A percentile compares a stretch with the other conserved stretches of the same genome.
phyloP scores from a whole-genome alignment of 30 jellyfish, hydroid and myxozoan genomes.

The Sanderia malayensis region DNA sequence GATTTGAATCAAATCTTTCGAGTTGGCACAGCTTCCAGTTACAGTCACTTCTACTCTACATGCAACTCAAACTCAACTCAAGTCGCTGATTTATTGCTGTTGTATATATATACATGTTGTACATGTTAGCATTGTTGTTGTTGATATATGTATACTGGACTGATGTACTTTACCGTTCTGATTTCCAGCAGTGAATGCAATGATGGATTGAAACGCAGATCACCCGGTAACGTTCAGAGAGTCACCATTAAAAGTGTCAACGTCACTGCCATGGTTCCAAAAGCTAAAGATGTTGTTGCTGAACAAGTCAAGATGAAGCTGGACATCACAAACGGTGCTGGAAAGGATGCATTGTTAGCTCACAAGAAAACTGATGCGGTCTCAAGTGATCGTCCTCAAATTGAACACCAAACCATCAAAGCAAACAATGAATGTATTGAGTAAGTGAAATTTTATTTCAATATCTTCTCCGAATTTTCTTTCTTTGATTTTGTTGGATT shows the following conservation, averaged over 20 bases:
- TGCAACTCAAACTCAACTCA: no score
- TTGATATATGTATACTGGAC: no score
- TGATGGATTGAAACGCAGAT: slow-evolving; percentile 4
- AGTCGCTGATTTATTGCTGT: no score
- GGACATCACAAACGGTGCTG: slow-evolving; percentile 23
- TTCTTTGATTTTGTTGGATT: no score
- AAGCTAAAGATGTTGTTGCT: slow-evolving; percentile 33
- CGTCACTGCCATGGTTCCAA: slow-evolving; percentile 53
- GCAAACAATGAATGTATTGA: background rate
- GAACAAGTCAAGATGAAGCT: slow-evolving; percentile 30
- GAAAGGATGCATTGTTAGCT: background rate
- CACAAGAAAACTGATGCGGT: background rate
- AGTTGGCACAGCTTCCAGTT: no score
- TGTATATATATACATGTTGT: no score
- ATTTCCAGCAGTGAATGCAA: slow-evolving; percentile 13
- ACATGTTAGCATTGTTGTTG: no score
- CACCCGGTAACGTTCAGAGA: slow-evolving; percentile 45
- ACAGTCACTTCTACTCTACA: no score
- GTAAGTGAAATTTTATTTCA: no score
- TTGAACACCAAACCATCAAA: background rate
- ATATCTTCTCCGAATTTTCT: no score
- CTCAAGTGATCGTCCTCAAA: background rate
- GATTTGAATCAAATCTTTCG: no score
- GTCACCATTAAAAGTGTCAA: slow-evolving; percentile 66
- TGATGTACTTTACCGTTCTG: no score